Base-by-base conservation (phyloP, 30 jellyfish, hydroid and myxozoan genomes). In the Hydractinia symbiolongicarpus region DNA sequence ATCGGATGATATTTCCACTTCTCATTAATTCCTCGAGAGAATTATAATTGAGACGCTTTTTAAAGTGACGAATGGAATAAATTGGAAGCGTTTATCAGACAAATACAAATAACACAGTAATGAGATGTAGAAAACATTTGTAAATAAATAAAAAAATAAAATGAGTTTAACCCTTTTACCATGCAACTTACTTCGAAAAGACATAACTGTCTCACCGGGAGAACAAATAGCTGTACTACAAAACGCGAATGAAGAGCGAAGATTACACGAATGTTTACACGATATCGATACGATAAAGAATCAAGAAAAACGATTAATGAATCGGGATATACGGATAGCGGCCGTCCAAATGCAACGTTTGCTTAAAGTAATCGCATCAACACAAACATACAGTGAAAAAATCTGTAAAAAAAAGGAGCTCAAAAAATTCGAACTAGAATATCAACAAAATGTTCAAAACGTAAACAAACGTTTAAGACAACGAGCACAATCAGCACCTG, bases 171-270 rank as follows among this genome's bases (percentile, higher is more conserved):
- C 30, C 17, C 55, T 71, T 10, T 14, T 71, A 14, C 80, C 80
- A 15, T n/a, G 80, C 51, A 49, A 58, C 51, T 7, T 53, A 7
- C 61, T 71, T 7, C 80, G 53, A 7, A 71, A 71, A 71, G 80
- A 71, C 3, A 71, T 71, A 30, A 71, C 80, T 8, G 15, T 71
- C 4, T 20, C 80, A n/a, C 8, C 80, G 13, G 61, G 60, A 7
- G 80, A 71, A 71, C 8, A 71, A 8, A 30, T 20, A 9, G 80
- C 80, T 9, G 66, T 53, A 6, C 30, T 60, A 8, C 30, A 71
- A 20, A 71, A 71, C 51, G 80, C 30, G 61, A 30, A 71, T 20
- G 80, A 71, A 53, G 80, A 71, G 61, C 80, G 80, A 71, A 71
- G 51, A 19, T 15, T 71, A 9, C 80, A 50, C 15, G 44, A 50